Evolutionary conservation across 2,888 invertebrate species (phyloP).

Genomic region (Drosophila meridiana): DNA sequence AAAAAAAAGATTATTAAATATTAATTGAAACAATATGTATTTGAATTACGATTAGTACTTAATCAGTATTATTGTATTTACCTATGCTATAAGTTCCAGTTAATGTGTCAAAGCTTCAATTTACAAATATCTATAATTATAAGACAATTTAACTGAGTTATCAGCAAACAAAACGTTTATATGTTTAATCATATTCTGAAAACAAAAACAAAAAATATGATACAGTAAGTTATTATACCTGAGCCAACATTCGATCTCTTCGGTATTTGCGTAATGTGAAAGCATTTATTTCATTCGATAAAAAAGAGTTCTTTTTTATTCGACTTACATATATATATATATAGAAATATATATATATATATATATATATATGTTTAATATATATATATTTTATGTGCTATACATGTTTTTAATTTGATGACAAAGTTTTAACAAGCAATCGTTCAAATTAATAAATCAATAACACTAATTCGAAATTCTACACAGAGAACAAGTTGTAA

Average conservation of each 20-base stretch:
- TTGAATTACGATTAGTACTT: conserved; percentile 44
- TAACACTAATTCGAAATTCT: conserved; percentile 29
- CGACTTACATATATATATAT: background rate
- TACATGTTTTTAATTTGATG: conserved; percentile 58
- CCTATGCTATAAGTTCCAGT: conserved; percentile 51
- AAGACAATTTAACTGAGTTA: conserved; percentile 25
- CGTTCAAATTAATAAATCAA: conserved; percentile 9
- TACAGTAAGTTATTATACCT: conserved; percentile 14
- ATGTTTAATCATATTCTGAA: background rate
- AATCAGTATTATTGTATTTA: conserved; percentile 57
- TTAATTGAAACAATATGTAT: conserved; percentile 32
- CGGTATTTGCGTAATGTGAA: conserved; percentile 36
- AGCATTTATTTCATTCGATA: conserved; percentile 63
- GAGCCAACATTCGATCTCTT: conserved; percentile 35
- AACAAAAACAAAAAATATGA: background rate
- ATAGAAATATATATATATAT: background rate
- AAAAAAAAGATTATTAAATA: conserved; percentile 38
- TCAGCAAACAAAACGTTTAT: background rate
- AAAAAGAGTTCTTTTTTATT: conserved; percentile 32
- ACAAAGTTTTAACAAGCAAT: conserved; percentile 45
- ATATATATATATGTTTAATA: conserved; percentile 13
- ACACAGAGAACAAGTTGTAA: conserved; percentile 54
- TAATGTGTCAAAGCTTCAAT: conserved; percentile 47
- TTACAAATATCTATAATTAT: conserved; percentile 16
- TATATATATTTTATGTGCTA: conserved; percentile 42